A percentile compares a stretch with the other conserved stretches of the same genome.
phyloP scores from a whole-genome alignment of 2,113 vertebrate species.

The Zeus faber region DNA sequence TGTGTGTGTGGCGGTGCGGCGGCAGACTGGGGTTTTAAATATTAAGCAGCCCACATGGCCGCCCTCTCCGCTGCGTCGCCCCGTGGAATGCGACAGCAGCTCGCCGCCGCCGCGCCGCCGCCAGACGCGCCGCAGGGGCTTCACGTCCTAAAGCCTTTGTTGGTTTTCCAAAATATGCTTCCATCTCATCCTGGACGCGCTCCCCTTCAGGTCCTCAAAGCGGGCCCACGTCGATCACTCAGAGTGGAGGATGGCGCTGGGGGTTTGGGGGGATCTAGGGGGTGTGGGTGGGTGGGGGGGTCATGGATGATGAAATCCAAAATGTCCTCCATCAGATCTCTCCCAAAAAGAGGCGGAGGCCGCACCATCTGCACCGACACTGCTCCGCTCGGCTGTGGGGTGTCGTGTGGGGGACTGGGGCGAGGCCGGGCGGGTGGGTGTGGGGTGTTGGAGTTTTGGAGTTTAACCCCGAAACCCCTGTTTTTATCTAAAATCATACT shows the following conservation, averaged over 20 bases:
- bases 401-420: conserved; percentile 37
- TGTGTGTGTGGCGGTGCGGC: too few relatives aligned
- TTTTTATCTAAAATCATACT: too few relatives aligned
- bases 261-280: background rate
- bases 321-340: conserved; percentile 45
- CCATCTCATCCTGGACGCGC: conserved; percentile 71
- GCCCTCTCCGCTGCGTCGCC: conserved; percentile 70
- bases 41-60: conserved; percentile 83
- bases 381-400: conserved; percentile 40
- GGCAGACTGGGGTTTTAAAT: conserved; percentile 80
- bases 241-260: background rate
- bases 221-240: conserved; percentile 68
- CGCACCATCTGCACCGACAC: conserved; percentile 57
- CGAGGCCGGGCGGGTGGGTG: conserved; percentile 13
- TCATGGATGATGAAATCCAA: background rate
- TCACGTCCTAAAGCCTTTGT: conserved; percentile 83
- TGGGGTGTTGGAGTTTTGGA: too few relatives aligned
- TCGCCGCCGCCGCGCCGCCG: too few relatives aligned
- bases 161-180: conserved; percentile 84
- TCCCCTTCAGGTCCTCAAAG: conserved; percentile 74
- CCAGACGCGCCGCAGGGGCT: too few relatives aligned
- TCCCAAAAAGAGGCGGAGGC: conserved; percentile 9
- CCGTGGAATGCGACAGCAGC: conserved; percentile 72
- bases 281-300: background rate
- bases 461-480: too few relatives aligned